phyloP scores from a whole-genome alignment of 2,113 vertebrate genomes.

The Ochotona princeps region DNA sequence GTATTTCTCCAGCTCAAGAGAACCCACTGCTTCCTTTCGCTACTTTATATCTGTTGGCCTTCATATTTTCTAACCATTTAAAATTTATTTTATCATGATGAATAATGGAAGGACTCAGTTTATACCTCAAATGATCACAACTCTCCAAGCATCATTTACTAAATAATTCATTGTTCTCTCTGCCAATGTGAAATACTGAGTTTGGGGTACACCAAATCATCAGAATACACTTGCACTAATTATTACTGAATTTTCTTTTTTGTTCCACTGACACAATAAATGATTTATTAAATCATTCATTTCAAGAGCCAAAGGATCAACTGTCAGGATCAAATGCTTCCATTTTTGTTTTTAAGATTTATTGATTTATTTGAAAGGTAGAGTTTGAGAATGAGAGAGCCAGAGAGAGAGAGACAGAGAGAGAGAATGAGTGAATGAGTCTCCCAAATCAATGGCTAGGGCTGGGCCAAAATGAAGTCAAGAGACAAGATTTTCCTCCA shows the following conservation, averaged over 20 bases:
- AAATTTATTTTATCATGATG: background rate
- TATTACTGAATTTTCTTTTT: background rate
- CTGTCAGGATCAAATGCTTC: background rate
- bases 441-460: too few relatives aligned
- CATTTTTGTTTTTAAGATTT: background rate
- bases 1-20: background rate
- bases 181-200: background rate
- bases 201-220: background rate
- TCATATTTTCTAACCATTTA: background rate
- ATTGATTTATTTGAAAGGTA: too few relatives aligned
- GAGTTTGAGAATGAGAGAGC: too few relatives aligned
- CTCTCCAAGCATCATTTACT: background rate
- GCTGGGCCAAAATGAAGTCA: too few relatives aligned
- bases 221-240: background rate
- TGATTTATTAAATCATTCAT: background rate
- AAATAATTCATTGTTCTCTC: background rate
- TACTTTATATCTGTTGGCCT: background rate
- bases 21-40: background rate
- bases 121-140: conserved; percentile 1
- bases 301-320: background rate
- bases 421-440: too few relatives aligned
- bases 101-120: background rate
- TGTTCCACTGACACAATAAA: background rate
- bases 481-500: too few relatives aligned
- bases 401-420: too few relatives aligned